phyloP scores from a whole-genome alignment of 2,797 vertebrate species.

The Rhinoraja longicauda region DNA sequence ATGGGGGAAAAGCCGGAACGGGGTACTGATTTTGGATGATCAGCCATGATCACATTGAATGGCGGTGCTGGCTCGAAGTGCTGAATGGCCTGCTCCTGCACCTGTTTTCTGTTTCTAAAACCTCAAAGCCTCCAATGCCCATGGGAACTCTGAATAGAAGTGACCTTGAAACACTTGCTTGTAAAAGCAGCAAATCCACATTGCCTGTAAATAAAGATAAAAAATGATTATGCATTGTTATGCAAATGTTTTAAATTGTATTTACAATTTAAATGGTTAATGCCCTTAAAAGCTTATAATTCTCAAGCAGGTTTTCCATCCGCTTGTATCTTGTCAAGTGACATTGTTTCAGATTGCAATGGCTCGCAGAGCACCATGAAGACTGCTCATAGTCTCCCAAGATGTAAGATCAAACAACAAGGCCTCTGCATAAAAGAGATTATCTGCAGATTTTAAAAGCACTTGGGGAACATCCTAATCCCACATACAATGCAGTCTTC shows the following conservation, averaged over 20 bases:
- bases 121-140: not conserved
- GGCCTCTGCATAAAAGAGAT: not conserved
- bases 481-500: not conserved
- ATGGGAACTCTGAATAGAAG: not conserved
- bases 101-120: not conserved
- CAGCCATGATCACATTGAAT: too few species aligned
- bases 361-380: not conserved
- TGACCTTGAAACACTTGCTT: not conserved
- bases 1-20: too few species aligned
- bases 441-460: slow-evolving; percentile 6
- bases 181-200: not conserved
- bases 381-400: not conserved
- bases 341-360: slow-evolving; percentile 5
- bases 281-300: not conserved
- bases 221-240: not conserved
- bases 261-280: slow-evolving; percentile 25
- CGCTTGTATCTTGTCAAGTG: not conserved
- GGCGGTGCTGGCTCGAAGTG: too few species aligned
- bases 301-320: slow-evolving; percentile 2
- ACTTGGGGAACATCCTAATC: not conserved
- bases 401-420: slow-evolving; percentile 11
- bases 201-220: slow-evolving; percentile 31
- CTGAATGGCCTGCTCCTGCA: too few species aligned
- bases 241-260: slow-evolving; percentile 20
- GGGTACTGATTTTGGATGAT: too few species aligned